Base-by-base conservation (phyloP, 2,113 vertebrate species). In the Syrmaticus mikado region DNA sequence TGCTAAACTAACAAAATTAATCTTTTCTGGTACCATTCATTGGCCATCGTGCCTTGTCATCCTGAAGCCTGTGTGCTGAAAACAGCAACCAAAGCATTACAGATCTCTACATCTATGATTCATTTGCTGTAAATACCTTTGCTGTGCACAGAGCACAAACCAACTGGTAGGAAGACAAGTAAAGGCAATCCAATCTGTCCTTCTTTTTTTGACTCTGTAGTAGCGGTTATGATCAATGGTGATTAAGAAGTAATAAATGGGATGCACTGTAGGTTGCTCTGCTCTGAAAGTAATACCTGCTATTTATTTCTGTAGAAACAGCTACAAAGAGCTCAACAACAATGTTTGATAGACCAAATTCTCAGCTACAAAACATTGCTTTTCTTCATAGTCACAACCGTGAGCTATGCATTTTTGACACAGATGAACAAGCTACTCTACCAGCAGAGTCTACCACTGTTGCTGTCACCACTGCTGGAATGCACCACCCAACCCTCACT, bases 1-100 rank as follows among this genome's bases (percentile, higher is more conserved):
- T 25, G 34, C 28, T 85, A 80, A 93, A 87, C 24, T 79, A 74
- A 66, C 55, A 62, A 48, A 41, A 89, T 91, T 85, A 90, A 76
- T 40, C 71, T 40, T 19, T 78, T 81, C 46, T 65, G 11, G 52
- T 41, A 87, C 60, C 67, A 75, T 52, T 75, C 45, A 62, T 19
- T 76, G 85, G 43, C 62, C 30, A 6, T 3, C 67, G 45, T 77
- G 34, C 34, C 38, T 62, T 67, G 16, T 67, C 82, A 73, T 60
- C 64, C 84, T 34, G 48, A 53, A 79, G 34, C 7, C 53, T 40
- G 40, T 4, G 43, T 50, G 27, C 70, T 75, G 62, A n/a, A 76
- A 73, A 84, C 53, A 46, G 46, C 68, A 88, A 67, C 34, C 34
- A 43, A 85, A 76, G 70, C 67, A 73, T 48, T n/a, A 61, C 20